Conservation (phyloP, 2,113 vertebrate genomes). For the Sinocyclocheilus maitianheensis region DNA sequence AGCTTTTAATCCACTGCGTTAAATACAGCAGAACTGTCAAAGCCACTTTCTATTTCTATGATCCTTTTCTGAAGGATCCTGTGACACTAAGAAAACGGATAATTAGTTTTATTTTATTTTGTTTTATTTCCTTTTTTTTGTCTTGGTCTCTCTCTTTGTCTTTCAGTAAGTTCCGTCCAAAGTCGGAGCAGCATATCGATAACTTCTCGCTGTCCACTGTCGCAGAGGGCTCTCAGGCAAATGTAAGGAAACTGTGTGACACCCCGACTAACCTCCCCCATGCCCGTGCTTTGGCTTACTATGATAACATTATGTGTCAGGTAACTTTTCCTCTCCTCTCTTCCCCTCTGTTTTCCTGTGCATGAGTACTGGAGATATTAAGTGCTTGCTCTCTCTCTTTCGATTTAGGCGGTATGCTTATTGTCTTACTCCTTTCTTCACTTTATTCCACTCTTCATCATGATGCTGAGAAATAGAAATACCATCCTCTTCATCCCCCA, state of each 20-base stretch:
- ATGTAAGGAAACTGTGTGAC: constrained; percentile 88
- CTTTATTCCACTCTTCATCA: constrained; percentile 27
- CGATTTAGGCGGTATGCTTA: background rate
- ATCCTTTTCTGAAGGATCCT: too few relatives aligned
- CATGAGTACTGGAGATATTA: background rate
- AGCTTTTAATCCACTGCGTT: background rate
- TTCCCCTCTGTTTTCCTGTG: constrained; percentile 52
- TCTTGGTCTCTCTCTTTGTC: background rate
- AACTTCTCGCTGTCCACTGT: constrained; percentile 97
- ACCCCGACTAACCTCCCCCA: constrained; percentile 74
- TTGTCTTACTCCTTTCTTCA: background rate
- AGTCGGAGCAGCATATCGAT: constrained; percentile 91
- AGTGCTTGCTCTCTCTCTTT: constrained; percentile 27
- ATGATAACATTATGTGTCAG: constrained; percentile 83
- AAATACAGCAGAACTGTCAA: too few relatives aligned
- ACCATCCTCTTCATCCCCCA: background rate
- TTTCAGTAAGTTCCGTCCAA: constrained; percentile 86
- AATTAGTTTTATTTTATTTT: background rate
- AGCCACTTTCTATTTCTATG: too few relatives aligned
- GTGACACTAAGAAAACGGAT: background rate
- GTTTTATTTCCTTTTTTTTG: background rate
- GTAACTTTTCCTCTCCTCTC: constrained; percentile 59
- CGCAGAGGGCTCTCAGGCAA: constrained; percentile 95
- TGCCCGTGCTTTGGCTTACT: constrained; percentile 78
- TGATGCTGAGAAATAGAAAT: background rate